phyloP scores from a whole-genome alignment of 2,113 vertebrate species.

The Egretta garzetta region DNA sequence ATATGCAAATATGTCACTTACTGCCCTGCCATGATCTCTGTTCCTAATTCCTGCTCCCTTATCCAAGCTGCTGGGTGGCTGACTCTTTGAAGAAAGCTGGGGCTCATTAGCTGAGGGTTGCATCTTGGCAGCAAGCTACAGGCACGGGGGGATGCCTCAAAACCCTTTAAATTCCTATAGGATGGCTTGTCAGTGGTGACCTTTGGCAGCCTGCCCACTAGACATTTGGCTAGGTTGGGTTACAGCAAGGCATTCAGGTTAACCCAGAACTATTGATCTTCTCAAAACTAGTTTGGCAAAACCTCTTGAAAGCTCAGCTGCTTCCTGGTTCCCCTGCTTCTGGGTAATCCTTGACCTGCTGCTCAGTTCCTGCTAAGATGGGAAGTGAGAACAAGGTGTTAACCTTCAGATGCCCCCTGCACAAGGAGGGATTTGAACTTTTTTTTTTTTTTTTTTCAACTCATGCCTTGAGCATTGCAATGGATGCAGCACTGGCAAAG shows the following conservation, averaged over 20 bases:
- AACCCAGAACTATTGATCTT: not conserved
- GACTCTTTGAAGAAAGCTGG: not conserved
- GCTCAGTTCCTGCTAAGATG: not conserved
- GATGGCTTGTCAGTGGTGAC: not conserved
- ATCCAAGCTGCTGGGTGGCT: not conserved
- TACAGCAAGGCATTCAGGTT: not conserved
- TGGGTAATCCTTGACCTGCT: not conserved
- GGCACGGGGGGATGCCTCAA: not conserved
- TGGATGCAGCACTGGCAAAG: not conserved
- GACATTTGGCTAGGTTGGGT: rapidly evolving
- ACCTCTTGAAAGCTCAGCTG: not conserved
- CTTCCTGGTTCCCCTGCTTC: not conserved
- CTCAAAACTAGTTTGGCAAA: not conserved
- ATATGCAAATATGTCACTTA: not conserved
- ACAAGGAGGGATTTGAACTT: not conserved
- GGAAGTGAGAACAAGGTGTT: not conserved
- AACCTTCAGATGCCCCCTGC: not conserved
- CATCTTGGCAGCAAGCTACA: not conserved
- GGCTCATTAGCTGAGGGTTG: not conserved
- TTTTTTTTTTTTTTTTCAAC: too few species aligned
- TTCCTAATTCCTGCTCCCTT: rapidly evolving
- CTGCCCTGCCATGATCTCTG: not conserved
- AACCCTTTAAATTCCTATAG: not conserved
- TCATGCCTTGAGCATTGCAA: not conserved
- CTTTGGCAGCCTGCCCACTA: not conserved